Evolutionary conservation across 2,113 vertebrate genomes (phyloP).

Genomic region (Dipodomys stephensi): DNA sequence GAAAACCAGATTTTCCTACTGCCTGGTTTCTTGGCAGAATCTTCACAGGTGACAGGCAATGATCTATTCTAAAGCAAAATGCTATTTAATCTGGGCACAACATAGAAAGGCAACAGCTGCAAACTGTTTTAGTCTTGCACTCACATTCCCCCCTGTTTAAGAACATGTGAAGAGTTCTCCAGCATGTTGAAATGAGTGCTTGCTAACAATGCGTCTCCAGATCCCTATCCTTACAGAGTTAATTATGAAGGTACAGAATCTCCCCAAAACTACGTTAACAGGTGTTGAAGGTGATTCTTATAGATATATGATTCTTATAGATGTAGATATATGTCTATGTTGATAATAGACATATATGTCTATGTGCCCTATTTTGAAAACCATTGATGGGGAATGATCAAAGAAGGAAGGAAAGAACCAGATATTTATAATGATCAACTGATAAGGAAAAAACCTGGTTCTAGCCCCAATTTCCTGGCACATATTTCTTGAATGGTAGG

Average conservation of each 20-base stretch:
- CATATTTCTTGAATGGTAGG: neutral
- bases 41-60: constrained; percentile 27
- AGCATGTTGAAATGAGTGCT: neutral
- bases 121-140: neutral
- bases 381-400: neutral
- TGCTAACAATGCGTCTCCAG: neutral
- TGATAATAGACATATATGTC: neutral
- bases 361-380: neutral
- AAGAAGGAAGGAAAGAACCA: neutral
- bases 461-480: neutral
- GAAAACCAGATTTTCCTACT: constrained; percentile 65
- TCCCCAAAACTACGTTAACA: neutral
- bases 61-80: constrained; percentile 21
- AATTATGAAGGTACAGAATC: neutral
- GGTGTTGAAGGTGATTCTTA: neutral
- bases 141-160: neutral
- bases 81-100: neutral
- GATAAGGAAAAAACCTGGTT: neutral
- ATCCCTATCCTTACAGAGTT: neutral
- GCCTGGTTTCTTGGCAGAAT: constrained; percentile 64
- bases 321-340: neutral
- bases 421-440: neutral
- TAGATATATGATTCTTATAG: neutral
- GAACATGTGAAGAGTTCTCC: neutral
- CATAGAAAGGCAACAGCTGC: neutral